These are phyloP conservation scores for Brachypodius melanocephalos DNA, from an alignment of 2,113 vertebrate genomes.

Conservation along the genomic window DNA sequence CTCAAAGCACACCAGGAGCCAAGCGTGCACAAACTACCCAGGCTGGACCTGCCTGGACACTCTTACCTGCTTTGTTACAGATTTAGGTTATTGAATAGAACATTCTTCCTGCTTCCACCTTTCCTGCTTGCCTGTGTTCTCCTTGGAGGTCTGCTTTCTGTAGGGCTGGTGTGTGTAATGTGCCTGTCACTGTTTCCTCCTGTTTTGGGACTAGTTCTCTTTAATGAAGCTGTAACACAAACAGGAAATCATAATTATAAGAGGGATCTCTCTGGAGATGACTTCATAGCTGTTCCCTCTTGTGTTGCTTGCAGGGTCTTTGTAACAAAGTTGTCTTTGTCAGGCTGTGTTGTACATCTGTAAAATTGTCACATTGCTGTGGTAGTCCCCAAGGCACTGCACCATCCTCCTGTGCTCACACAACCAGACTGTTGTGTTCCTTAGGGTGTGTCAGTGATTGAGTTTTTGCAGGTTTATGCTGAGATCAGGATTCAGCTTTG, in stretches of 20 bases:
- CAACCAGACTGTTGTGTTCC: background rate
- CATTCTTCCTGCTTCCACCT: background rate
- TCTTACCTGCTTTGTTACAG: background rate
- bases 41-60: background rate
- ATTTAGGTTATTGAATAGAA: background rate
- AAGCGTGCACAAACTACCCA: background rate
- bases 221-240: background rate
- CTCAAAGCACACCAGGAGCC: background rate
- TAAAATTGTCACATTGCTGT: background rate
- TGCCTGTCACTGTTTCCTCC: background rate
- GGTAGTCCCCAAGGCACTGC: background rate
- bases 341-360: background rate
- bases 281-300: background rate
- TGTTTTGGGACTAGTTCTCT: background rate
- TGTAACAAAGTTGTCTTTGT: background rate
- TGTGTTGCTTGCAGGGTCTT: background rate
- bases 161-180: background rate
- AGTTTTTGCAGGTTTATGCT: background rate
- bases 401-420: background rate
- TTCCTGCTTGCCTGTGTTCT: background rate
- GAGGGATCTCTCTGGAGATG: background rate
- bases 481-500: background rate
- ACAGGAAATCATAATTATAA: background rate
- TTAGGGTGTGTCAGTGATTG: rapidly evolving
- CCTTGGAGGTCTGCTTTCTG: background rate